phyloP scores from a whole-genome alignment of 2,888 invertebrate species.

The Nephrotoma guestfalica region DNA sequence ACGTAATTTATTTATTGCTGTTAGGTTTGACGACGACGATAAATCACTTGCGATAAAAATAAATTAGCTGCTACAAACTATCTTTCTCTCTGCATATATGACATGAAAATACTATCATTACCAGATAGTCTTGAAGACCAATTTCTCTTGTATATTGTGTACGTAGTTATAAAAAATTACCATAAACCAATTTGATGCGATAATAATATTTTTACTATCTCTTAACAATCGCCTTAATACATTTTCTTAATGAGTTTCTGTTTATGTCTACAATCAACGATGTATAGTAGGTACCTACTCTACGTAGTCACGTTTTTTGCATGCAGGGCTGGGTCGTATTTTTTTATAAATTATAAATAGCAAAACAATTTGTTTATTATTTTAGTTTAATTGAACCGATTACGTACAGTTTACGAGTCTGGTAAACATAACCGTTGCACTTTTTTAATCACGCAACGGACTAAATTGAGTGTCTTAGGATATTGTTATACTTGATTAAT shows the following conservation, averaged over 20 bases:
- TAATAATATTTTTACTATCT: not conserved
- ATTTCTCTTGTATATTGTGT: not conserved
- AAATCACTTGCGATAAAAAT: not conserved
- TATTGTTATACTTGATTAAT: not conserved
- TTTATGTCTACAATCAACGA: not conserved
- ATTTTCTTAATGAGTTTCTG: not conserved
- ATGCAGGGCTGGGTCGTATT: not conserved
- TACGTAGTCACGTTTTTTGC: not conserved
- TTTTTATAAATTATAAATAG: not conserved
- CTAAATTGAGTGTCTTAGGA: no score
- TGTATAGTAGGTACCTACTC: not conserved
- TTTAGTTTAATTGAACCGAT: not conserved
- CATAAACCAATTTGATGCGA: not conserved
- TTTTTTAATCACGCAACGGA: no score
- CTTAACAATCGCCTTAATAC: not conserved
- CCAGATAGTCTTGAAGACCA: not conserved
- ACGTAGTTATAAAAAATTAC: not conserved
- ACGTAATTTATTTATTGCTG: not conserved
- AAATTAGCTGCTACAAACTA: not conserved
- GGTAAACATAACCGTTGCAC: not conserved
- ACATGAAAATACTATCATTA: not conserved
- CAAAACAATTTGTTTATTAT: not conserved
- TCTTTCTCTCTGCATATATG: not conserved
- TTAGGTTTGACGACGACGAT: not conserved
- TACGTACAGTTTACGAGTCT: not conserved